Conservation (phyloP, 2,113 vertebrate genomes). For the Perccottus glenii region DNA sequence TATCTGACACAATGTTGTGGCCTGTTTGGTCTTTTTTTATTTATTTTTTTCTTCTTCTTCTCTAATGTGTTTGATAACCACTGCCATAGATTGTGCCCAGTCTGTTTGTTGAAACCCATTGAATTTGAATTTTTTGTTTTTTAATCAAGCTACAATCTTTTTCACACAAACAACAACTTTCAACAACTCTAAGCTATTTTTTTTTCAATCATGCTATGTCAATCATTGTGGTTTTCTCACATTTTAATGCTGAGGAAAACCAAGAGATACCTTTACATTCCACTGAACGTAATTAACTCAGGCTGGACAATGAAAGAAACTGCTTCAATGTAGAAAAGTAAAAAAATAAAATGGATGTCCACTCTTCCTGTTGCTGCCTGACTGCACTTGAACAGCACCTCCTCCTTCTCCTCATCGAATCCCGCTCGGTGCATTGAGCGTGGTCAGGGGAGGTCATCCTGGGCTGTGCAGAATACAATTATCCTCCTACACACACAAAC, state of each 20-base stretch:
- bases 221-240: not conserved
- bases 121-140: too few species aligned
- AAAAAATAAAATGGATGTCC: slow-evolving; percentile 24
- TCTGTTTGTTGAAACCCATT: too few species aligned
- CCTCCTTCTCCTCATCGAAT: slow-evolving; percentile 23
- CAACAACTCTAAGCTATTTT: too few species aligned
- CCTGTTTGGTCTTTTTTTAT: too few species aligned
- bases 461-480: slow-evolving; percentile 73
- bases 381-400: slow-evolving; percentile 25
- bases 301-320: slow-evolving; percentile 13
- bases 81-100: too few species aligned
- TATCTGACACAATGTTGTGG: too few species aligned
- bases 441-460: slow-evolving; percentile 58
- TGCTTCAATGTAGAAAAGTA: slow-evolving; percentile 7
- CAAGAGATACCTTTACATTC: too few species aligned
- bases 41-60: too few species aligned
- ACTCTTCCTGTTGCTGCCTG: slow-evolving; percentile 31
- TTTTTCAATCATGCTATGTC: too few species aligned
- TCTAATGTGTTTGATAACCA: too few species aligned
- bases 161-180: too few species aligned
- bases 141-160: too few species aligned
- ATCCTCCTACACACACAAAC: slow-evolving; percentile 53
- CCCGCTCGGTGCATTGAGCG: slow-evolving; percentile 54
- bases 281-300: slow-evolving; percentile 5
- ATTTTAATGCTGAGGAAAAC: not conserved